Conservation (phyloP, 2,888 invertebrate genomes). For the Drosophila nigricruria region DNA sequence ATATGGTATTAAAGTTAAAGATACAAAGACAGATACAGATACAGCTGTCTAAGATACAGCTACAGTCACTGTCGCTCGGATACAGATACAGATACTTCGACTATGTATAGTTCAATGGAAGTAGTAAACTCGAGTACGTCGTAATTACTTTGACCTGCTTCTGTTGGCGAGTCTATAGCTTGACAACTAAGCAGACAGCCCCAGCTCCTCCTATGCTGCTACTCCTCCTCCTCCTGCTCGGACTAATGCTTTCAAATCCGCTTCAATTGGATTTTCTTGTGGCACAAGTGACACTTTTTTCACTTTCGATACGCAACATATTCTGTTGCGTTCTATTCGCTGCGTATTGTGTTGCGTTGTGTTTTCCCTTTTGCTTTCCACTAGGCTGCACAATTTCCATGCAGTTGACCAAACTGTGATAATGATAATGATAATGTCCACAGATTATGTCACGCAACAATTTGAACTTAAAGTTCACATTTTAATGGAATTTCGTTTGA, state of each 20-base stretch:
- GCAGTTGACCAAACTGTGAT: slow-evolving; percentile 68
- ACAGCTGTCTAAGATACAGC: neutral
- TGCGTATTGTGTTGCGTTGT: slow-evolving; percentile 17
- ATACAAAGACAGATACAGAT: slow-evolving; percentile 17
- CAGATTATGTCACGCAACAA: slow-evolving; percentile 78
- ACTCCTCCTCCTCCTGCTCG: neutral
- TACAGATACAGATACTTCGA: slow-evolving; percentile 27
- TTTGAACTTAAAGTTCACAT: slow-evolving; percentile 80
- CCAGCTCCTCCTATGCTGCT: neutral
- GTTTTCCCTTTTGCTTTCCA: slow-evolving; percentile 37
- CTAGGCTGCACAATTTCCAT: slow-evolving; percentile 51
- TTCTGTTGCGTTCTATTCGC: slow-evolving; percentile 44
- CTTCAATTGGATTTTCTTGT: slow-evolving; percentile 74
- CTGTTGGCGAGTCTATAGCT: slow-evolving; percentile 44
- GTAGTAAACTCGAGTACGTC: slow-evolving; percentile 39
- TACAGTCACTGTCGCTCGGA: slow-evolving; percentile 3
- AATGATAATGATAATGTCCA: slow-evolving; percentile 67
- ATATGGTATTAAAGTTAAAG: slow-evolving; percentile 1
- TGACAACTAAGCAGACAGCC: slow-evolving; percentile 19
- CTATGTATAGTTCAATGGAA: slow-evolving; percentile 30
- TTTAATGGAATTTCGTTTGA: slow-evolving; percentile 79
- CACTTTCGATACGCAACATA: slow-evolving; percentile 74
- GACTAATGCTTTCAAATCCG: slow-evolving; percentile 74
- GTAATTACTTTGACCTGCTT: slow-evolving; percentile 82
- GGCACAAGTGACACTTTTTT: slow-evolving; percentile 61